Evolutionary conservation across 2,113 vertebrate genomes (phyloP).

Genomic region (Aegithalos caudatus): DNA sequence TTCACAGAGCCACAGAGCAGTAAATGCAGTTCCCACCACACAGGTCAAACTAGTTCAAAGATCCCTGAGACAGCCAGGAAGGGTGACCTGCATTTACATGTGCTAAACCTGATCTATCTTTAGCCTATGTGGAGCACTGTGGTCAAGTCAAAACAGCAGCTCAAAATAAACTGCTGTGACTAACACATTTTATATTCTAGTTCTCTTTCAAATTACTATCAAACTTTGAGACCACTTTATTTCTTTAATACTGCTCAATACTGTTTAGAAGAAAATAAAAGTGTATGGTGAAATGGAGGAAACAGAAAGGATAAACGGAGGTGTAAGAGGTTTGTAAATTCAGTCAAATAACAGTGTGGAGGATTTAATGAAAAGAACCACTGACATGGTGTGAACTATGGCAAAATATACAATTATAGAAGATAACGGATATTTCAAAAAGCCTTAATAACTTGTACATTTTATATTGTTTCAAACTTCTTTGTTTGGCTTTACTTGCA

Average conservation of each 20-base stretch:
- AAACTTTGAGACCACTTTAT: not conserved
- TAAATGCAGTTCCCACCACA: not conserved
- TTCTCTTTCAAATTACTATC: not conserved
- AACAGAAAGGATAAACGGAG: not conserved
- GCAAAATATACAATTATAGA: not conserved
- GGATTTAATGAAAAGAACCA: not conserved
- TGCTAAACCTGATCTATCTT: not conserved
- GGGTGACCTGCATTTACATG: not conserved
- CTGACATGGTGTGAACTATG: not conserved
- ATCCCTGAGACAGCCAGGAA: not conserved
- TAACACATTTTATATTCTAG: not conserved
- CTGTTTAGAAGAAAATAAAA: not conserved
- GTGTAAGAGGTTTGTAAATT: not conserved
- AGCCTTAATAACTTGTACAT: not conserved
- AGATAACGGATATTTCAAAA: not conserved
- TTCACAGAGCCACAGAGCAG: not conserved
- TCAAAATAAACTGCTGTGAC: not conserved
- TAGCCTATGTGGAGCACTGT: not conserved
- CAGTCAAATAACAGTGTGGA: not conserved
- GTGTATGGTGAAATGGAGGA: not conserved
- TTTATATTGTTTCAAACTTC: not conserved
- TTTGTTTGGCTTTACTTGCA: not conserved
- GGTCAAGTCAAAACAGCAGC: not conserved
- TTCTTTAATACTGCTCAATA: not conserved
- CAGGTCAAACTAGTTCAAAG: not conserved